These are phyloP conservation scores for Ammodytes dubius DNA, from an alignment of 2,113 vertebrate genomes.

Conservation along the genomic window DNA sequence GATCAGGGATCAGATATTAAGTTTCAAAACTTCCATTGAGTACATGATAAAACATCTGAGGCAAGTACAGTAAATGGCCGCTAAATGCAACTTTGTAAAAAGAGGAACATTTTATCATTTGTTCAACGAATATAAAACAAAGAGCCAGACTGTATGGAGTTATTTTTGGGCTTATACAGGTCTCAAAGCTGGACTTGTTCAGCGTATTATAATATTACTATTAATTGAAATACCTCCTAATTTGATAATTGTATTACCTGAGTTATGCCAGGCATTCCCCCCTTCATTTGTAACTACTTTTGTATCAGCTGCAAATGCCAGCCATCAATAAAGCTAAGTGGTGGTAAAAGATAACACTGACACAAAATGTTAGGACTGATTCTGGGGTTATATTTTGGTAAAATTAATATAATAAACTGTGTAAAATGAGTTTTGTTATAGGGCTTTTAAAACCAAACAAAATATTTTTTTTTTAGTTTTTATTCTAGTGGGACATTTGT, in stretches of 20 bases:
- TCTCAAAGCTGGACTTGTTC: constrained; percentile 31
- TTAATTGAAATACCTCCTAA: not conserved
- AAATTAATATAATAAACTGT: not conserved
- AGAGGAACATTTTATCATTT: not conserved
- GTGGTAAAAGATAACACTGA: not conserved
- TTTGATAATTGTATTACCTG: not conserved
- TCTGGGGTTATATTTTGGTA: not conserved
- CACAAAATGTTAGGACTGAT: not conserved
- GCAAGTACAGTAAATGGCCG: constrained; percentile 22
- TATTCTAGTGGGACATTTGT: not conserved
- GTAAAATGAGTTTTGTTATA: not conserved
- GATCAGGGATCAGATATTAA: constrained; percentile 27
- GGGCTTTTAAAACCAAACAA: not conserved
- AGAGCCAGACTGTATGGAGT: not conserved
- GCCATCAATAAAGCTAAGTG: not conserved
- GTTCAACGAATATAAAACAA: constrained; percentile 1
- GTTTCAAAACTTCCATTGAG: constrained; percentile 34
- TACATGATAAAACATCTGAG: constrained; percentile 21
- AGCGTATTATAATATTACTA: not conserved
- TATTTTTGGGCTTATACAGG: not conserved
- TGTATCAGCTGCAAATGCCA: not conserved
- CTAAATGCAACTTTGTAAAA: constrained; percentile 10
- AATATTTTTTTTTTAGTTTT: not conserved
- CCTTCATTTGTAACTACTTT: constrained; percentile 3
- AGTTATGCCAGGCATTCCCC: not conserved